Evolutionary conservation across 2,113 vertebrate genomes (phyloP).

Genomic region (Paradisaea rubra): DNA sequence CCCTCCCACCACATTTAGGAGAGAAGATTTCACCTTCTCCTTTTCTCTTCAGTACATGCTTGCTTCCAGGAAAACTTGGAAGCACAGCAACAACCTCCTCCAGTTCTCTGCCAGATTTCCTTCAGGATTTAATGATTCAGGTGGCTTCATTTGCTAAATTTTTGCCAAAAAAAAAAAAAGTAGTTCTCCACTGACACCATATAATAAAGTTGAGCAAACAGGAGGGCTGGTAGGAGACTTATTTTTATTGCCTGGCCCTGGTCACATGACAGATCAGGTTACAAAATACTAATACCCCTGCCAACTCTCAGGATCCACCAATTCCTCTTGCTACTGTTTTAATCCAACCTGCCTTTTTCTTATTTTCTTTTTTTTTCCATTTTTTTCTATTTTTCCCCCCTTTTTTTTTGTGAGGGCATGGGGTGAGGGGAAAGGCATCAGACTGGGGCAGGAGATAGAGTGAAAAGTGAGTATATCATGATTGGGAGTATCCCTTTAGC

Average conservation of each 20-base stretch:
- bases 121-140: conserved; percentile 62
- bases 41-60: neutral
- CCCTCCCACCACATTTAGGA: conserved; percentile 16
- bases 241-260: conserved; percentile 38
- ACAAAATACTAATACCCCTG: conserved; percentile 44
- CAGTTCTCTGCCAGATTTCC: conserved; percentile 47
- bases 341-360: neutral
- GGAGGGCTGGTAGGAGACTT: conserved; percentile 46
- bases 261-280: conserved; percentile 49
- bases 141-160: conserved; percentile 54
- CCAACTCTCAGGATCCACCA: conserved; percentile 28
- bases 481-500: conserved; percentile 53
- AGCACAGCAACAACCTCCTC: conserved; percentile 4
- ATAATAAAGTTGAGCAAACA: conserved; percentile 55
- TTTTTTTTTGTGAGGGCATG: neutral
- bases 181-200: conserved; percentile 41
- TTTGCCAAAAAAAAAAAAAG: conserved; percentile 19
- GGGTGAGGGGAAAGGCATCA: neutral
- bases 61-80: conserved; percentile 61
- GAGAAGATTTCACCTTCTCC: conserved; percentile 14
- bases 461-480: conserved; percentile 8
- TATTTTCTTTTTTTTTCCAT: neutral
- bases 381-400: neutral
- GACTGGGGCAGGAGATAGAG: neutral
- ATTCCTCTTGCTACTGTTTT: conserved; percentile 57